Conservation (phyloP, 2,888 invertebrate species). For the Punctoribates punctum region DNA sequence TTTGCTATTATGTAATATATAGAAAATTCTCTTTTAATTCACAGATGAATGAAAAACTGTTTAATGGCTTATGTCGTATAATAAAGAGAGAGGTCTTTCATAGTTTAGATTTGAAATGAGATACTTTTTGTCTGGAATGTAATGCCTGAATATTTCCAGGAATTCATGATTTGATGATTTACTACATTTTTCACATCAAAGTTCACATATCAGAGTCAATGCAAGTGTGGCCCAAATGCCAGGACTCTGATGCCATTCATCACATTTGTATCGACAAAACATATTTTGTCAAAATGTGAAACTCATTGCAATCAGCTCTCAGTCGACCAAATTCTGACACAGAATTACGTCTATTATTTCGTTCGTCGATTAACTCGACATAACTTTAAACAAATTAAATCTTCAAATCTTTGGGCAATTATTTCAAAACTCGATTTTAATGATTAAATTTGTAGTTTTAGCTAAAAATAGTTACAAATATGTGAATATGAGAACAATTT, state of each 20-base stretch:
- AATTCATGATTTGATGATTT: slow-evolving; percentile 17
- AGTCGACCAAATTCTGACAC: not conserved
- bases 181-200: slow-evolving; percentile 6
- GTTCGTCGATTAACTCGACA: no score
- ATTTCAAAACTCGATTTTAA: no score
- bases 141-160: not conserved
- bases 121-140: slow-evolving; percentile 21
- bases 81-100: slow-evolving; percentile 8
- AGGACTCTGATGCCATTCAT: not conserved
- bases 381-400: not conserved
- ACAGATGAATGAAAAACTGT: slow-evolving; percentile 23
- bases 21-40: slow-evolving; percentile 25
- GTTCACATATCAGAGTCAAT: slow-evolving; percentile 7
- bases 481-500: not conserved
- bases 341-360: not conserved
- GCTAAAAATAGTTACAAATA: no score
- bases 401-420: not conserved
- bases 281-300: slow-evolving; percentile 17
- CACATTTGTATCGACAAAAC: slow-evolving; percentile 8
- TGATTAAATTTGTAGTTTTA: no score
- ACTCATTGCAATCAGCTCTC: slow-evolving; percentile 2
- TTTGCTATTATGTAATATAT: not conserved
- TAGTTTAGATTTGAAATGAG: slow-evolving; percentile 6
- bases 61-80: slow-evolving; percentile 25
- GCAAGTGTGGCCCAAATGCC: not conserved